These are phyloP conservation scores for Pomacea maculata DNA, from an alignment of 1,140 invertebrate genomes.

Conservation along the genomic window DNA sequence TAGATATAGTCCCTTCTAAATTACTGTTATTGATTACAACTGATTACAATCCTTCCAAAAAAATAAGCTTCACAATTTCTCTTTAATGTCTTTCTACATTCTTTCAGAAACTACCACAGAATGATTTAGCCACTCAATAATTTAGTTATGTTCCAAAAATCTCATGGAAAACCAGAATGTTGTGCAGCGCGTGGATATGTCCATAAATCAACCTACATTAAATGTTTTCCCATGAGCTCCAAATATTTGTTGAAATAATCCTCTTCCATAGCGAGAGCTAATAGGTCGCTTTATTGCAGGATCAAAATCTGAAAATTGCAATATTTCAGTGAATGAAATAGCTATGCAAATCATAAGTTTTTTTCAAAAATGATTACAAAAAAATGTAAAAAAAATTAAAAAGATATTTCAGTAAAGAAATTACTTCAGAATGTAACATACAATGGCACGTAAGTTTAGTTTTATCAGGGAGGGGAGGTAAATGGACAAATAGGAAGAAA, in stretches of 20 bases:
- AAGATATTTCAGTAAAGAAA: too few species aligned
- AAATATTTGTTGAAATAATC: slow-evolving; percentile 54
- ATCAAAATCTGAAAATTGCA: slow-evolving; percentile 57
- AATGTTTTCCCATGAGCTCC: slow-evolving; percentile 58
- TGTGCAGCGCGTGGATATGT: not conserved
- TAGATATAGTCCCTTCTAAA: not conserved
- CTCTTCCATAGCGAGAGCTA: slow-evolving; percentile 57
- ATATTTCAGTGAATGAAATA: too few species aligned
- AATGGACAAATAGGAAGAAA: too few species aligned
- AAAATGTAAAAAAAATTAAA: too few species aligned
- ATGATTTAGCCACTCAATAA: not conserved
- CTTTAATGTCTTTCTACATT: not conserved
- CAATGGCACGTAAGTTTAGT: too few species aligned
- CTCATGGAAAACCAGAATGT: too few species aligned
- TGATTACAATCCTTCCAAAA: too few species aligned
- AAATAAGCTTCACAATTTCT: not conserved
- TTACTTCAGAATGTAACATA: too few species aligned
- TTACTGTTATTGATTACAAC: not conserved
- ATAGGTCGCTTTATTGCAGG: slow-evolving; percentile 56
- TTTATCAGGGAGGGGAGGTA: too few species aligned
- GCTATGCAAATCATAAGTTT: too few species aligned
- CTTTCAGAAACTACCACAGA: too few species aligned
- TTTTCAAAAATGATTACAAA: too few species aligned
- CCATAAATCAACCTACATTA: slow-evolving; percentile 52
- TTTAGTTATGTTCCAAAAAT: not conserved